phyloP scores from a whole-genome alignment of 2,888 invertebrate genomes.

The Ypsolopha scabrella region DNA sequence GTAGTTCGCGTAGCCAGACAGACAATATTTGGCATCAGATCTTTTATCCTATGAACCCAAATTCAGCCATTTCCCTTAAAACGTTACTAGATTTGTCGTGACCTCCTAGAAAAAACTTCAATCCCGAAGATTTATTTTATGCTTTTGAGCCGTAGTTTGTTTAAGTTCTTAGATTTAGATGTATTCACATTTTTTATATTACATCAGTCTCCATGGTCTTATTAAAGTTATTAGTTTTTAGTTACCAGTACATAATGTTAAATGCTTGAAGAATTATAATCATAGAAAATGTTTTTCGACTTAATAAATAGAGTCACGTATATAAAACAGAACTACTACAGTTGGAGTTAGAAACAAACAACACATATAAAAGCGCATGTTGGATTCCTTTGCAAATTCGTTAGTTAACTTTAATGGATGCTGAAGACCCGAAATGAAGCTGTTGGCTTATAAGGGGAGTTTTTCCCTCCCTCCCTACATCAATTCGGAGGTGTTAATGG shows the following conservation, averaged over 20 bases:
- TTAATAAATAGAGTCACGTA: neutral
- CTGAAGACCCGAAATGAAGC: slow-evolving; percentile 28
- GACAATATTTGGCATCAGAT: too few relatives aligned
- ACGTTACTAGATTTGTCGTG: too few relatives aligned
- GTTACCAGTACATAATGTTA: neutral
- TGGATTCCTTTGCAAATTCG: slow-evolving; percentile 38
- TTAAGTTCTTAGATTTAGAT: too few relatives aligned
- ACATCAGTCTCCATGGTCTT: neutral
- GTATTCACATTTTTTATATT: too few relatives aligned
- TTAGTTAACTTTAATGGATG: slow-evolving; percentile 44
- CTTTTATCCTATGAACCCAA: too few relatives aligned
- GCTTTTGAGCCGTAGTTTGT: too few relatives aligned
- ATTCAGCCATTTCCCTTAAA: too few relatives aligned
- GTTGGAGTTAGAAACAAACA: neutral
- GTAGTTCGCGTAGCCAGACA: too few relatives aligned
- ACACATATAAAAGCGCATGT: slow-evolving; percentile 10
- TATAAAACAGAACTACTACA: neutral
- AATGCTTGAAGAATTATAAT: neutral
- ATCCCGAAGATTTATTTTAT: too few relatives aligned
- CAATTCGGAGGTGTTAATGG: slow-evolving; percentile 60
- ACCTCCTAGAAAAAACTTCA: too few relatives aligned
- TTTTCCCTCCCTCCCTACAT: slow-evolving; percentile 41
- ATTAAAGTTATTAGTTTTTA: neutral
- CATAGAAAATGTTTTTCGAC: neutral
- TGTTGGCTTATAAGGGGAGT: slow-evolving; percentile 31